Base-by-base conservation (phyloP, 2,888 invertebrate species). In the Nomada lathburiana region DNA sequence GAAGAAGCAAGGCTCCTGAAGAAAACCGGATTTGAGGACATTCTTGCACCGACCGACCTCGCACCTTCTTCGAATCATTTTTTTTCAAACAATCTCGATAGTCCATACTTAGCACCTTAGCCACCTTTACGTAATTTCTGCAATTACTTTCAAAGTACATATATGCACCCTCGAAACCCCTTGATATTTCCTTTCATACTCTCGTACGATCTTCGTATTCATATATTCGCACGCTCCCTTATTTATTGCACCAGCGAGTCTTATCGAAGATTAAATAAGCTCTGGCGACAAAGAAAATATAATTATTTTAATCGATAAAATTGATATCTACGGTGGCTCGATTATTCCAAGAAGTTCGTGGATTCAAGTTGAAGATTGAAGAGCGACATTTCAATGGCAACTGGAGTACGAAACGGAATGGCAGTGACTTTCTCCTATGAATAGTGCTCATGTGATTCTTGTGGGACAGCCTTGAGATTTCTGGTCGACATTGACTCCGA, bases 391-490 rank as follows among this genome's bases (percentile, higher is more conserved):
- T 5, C 16, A 13, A 23, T 23, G 26, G 13, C 23, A 11, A 18
- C 1, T 3, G 2, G 18, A 53, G 20, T 1, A n/a, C 7, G 9
- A 59, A 52, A 73, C 52, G n/a, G 52, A 67, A 67, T n/a, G 47
- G 29, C 47, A 67, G 23, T 55, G 36, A 36, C 79, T 69, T 76
- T 69, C 69, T 76, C 44, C 10, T 11, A 50, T 20, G 57, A 57
- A n/a, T 44, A 7, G 13, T 42, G 63, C 26, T 52, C n/a, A 36
- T 47, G 36, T 36, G 76, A 57, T 62, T 63, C 76, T 68, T 20
- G 44, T 53, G 47, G 60, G 62, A 55, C 79, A 75, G 69, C 76
- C 79, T 79, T 76, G 69, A 59, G 23, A 42, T n/a, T 36, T 52
- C 29, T 18, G n/a, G 3, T 10, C 52, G 68, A 68, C 75, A 78